phyloP scores from a whole-genome alignment of 2,888 invertebrate species.

The Sesamia inferens region DNA sequence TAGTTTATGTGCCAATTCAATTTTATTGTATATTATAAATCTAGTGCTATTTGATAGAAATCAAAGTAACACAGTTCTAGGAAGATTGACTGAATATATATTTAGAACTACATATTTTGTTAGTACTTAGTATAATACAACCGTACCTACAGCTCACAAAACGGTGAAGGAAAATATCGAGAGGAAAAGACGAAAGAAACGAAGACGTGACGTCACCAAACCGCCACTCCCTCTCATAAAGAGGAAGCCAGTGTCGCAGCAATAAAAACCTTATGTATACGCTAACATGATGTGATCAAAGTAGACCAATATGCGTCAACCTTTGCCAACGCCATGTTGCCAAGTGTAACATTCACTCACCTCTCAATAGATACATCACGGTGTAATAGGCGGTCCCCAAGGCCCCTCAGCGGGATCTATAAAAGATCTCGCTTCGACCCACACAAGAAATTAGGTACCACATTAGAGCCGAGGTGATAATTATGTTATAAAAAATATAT shows the following conservation, averaged over 20 bases:
- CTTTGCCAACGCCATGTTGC: not conserved
- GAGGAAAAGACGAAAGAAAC: not conserved
- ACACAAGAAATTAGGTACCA: slow-evolving; percentile 88
- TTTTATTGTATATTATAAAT: not conserved
- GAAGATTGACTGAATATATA: not conserved
- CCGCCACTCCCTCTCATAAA: not conserved
- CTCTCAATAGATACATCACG: slow-evolving; percentile 57
- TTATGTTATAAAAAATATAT: slow-evolving; percentile 87
- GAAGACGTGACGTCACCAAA: not conserved
- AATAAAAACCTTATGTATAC: not conserved
- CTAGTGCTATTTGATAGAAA: not conserved
- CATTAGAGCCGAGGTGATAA: slow-evolving; percentile 88
- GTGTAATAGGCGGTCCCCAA: slow-evolving; percentile 74
- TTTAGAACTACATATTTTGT: no score
- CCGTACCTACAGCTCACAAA: not conserved
- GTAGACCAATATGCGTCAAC: not conserved
- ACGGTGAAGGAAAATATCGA: not conserved
- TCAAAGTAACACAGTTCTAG: not conserved
- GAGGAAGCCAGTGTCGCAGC: not conserved
- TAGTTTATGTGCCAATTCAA: slow-evolving; percentile 23
- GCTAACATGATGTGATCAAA: not conserved
- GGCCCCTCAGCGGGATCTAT: slow-evolving; percentile 79
- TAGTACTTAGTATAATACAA: no score
- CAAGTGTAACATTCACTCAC: not conserved
- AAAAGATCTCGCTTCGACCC: slow-evolving; percentile 85